Conservation (phyloP, 1,140 invertebrate species). For the Leptinotarsa undecemlineata region DNA sequence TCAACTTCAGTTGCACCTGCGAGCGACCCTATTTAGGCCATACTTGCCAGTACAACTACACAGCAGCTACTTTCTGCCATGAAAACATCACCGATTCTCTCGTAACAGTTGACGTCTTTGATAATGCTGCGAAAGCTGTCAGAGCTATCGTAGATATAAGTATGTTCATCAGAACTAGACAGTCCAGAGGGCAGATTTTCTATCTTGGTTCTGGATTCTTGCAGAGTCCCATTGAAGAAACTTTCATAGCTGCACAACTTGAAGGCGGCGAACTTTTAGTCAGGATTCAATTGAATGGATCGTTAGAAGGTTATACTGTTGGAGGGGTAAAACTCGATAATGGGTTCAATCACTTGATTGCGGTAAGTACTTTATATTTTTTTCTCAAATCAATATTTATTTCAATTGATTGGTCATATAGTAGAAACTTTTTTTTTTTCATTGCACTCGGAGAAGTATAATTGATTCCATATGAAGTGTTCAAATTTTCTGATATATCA, state of each 20-base stretch:
- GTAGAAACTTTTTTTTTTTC: no score
- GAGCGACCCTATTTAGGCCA: conserved; percentile 83
- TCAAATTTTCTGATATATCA: no score
- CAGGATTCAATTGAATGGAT: conserved; percentile 79
- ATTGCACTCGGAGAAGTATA: no score
- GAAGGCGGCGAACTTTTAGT: conserved; percentile 77
- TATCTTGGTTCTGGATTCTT: conserved; percentile 78
- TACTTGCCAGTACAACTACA: conserved; percentile 86
- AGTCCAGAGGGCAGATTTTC: conserved; percentile 82
- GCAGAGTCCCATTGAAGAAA: conserved; percentile 57
- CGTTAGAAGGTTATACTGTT: conserved; percentile 77
- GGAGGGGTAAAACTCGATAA: conserved; percentile 81
- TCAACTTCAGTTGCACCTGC: conserved; percentile 83
- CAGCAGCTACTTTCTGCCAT: conserved; percentile 88
- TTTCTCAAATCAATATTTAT: no score
- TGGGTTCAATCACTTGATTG: conserved; percentile 83
- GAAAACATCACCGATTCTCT: conserved; percentile 76
- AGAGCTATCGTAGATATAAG: conserved; percentile 84
- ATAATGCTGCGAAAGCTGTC: conserved; percentile 69
- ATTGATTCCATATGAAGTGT: no score
- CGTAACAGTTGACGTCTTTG: conserved; percentile 71
- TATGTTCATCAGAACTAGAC: conserved; percentile 88
- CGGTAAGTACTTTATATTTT: conserved; percentile 57
- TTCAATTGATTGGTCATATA: no score
- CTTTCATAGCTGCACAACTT: conserved; percentile 77